phyloP scores from a whole-genome alignment of 2,797 vertebrate species.

The Apogon hyalosoma region DNA sequence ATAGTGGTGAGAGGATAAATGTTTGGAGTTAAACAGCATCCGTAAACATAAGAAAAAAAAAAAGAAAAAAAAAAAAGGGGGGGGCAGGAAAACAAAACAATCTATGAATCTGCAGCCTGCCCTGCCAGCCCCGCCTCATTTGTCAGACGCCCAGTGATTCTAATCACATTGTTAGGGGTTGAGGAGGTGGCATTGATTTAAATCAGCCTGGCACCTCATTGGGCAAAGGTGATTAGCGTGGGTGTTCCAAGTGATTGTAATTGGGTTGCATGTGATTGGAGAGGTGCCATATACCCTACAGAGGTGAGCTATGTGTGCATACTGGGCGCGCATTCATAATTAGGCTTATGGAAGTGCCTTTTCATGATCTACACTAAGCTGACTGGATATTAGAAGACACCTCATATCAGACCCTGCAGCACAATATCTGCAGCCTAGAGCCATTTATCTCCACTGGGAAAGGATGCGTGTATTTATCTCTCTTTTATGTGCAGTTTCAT shows the following conservation, averaged over 20 bases:
- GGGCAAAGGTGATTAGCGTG: constrained; percentile 59
- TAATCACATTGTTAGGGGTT: constrained; percentile 59
- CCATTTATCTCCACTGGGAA: constrained; percentile 24
- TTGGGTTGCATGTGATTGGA: constrained; percentile 72
- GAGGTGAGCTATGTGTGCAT: constrained; percentile 23
- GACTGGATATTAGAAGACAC: constrained; percentile 28
- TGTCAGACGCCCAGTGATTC: constrained; percentile 47
- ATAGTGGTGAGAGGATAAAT: constrained; percentile 20
- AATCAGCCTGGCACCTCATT: constrained; percentile 55
- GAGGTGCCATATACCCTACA: constrained; percentile 28
- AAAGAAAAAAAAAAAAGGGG: not conserved
- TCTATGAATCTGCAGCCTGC: constrained; percentile 25
- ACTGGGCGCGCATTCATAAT: constrained; percentile 6
- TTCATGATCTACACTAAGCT: constrained; percentile 9
- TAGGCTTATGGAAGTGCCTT: not conserved
- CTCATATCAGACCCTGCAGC: constrained; percentile 15
- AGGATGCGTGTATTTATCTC: constrained; percentile 14
- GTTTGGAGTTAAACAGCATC: constrained; percentile 19
- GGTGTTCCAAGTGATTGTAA: constrained; percentile 70
- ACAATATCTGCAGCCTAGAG: constrained; percentile 26
- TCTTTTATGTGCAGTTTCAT: constrained; percentile 14
- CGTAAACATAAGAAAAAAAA: constrained; percentile 24
- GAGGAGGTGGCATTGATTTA: constrained; percentile 63
- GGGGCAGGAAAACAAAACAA: constrained; percentile 31
- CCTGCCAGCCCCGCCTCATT: constrained; percentile 38